Percentiles rank a stretch among this genome's conserved stretches.
phyloP scores from a whole-genome alignment of 2,888 invertebrate species.

The Quadroppia sp. region DNA sequence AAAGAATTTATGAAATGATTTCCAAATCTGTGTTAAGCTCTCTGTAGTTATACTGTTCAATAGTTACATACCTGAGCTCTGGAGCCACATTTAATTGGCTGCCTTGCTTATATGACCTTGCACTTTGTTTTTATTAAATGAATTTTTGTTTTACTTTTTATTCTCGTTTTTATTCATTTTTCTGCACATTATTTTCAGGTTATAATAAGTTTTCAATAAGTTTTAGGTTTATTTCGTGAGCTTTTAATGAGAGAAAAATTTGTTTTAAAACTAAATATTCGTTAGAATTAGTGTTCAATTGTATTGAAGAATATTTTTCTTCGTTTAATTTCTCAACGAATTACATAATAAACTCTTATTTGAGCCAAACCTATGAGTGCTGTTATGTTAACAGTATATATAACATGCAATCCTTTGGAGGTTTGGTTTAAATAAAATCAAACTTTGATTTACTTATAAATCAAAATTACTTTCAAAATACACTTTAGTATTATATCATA shows the following conservation, averaged over 20 bases:
- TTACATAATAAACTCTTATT: no score
- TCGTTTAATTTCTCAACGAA: no score
- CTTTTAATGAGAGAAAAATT: background rate
- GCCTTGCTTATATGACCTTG: background rate
- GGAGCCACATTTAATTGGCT: background rate
- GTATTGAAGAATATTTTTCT: background rate
- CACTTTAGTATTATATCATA: no score
- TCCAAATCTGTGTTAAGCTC: no score
- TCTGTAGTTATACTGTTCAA: no score
- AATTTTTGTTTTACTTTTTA: background rate
- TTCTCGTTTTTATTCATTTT: background rate
- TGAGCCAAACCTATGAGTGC: no score
- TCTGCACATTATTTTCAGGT: background rate
- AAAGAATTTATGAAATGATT: no score
- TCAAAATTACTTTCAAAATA: no score
- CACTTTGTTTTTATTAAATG: slow-evolving; percentile 3
- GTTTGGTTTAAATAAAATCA: no score
- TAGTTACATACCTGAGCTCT: background rate
- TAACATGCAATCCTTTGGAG: no score
- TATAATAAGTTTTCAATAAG: background rate
- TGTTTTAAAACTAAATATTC: background rate
- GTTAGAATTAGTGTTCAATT: background rate
- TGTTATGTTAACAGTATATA: no score
- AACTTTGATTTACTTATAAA: no score
- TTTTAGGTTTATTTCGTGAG: background rate